These are phyloP conservation scores for Piaya cayana DNA, from an alignment of 2,113 vertebrate genomes.

Conservation along the genomic window DNA sequence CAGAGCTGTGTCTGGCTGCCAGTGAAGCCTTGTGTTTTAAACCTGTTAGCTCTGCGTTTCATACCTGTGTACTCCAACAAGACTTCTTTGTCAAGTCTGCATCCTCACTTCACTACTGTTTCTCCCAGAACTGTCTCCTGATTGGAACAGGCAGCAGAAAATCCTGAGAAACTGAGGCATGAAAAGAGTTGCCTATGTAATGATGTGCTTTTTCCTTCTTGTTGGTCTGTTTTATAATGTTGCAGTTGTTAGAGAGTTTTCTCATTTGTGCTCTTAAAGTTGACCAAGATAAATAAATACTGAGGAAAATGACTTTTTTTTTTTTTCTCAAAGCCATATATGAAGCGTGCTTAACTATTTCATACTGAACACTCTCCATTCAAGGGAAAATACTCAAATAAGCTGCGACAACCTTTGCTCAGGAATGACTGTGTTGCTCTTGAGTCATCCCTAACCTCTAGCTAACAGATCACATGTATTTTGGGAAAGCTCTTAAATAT, in stretches of 20 bases:
- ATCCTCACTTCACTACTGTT: not conserved
- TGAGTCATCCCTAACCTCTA: not conserved
- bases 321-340: not conserved
- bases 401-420: not conserved
- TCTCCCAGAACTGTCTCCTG: not conserved
- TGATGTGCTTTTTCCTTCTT: not conserved
- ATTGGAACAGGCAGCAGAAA: not conserved
- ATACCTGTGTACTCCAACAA: not conserved
- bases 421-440: not conserved
- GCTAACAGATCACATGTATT: not conserved
- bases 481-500: not conserved
- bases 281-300: not conserved
- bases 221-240: not conserved
- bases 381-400: not conserved
- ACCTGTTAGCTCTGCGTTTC: not conserved
- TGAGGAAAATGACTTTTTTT: not conserved
- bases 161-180: not conserved
- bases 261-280: not conserved
- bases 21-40: not conserved
- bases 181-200: accelerated
- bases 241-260: not conserved
- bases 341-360: not conserved
- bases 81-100: not conserved
- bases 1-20: not conserved
- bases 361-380: not conserved